Evolutionary conservation across 2,797 vertebrate species (phyloP), one percentile per base, ranked within the genome.

Genomic region (Astyanax mexicanus): DNA sequence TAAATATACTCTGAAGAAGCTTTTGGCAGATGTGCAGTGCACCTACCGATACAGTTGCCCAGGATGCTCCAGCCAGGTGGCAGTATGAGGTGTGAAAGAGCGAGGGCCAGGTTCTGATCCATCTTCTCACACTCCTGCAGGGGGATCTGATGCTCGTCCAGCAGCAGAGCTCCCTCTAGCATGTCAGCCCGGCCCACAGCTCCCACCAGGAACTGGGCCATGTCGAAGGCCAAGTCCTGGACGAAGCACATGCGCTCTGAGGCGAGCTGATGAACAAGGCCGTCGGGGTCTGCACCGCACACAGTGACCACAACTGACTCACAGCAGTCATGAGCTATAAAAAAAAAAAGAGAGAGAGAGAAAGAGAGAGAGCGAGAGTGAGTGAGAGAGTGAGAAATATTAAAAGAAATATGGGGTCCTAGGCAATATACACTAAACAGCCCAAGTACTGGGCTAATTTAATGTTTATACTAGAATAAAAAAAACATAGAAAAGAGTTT

Each of bases 161-260:
- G 86, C 77, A 98, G 91, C 11, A 96, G 87, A 0, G 93, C 95
- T 77, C 94, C 95, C 9, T 98, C 96, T 21, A 97, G 92, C 6
- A 94, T 93, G 57, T 95, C 95, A 1, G 92, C 88, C 69, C 95
- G 93, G 12, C 96, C 96, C 0, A 94, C 97, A 0, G 94, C 93
- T 55, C 93, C 90, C 75, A 96, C 96, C 89, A 99, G 88, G 80
- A 98, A 98, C 86, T 96, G 96, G 37, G 98, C 97, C 0, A 98
- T 96, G 12, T 98, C 95, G 0, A 96, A 96, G 1, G 95, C 96
- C 90, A 97, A 93, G 27, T 99, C 97, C 86, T 98, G 95, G 72
- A 96, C 84, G 74, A 98, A 99, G 83, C 84, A 87, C 85, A 99
- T 96, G 83, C 82, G 89, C 35, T 94, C 94, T 52, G 96, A 93